Conservation (phyloP, 30 jellyfish, hydroid and myxozoan genomes). For the Sanderia malayensis region DNA sequence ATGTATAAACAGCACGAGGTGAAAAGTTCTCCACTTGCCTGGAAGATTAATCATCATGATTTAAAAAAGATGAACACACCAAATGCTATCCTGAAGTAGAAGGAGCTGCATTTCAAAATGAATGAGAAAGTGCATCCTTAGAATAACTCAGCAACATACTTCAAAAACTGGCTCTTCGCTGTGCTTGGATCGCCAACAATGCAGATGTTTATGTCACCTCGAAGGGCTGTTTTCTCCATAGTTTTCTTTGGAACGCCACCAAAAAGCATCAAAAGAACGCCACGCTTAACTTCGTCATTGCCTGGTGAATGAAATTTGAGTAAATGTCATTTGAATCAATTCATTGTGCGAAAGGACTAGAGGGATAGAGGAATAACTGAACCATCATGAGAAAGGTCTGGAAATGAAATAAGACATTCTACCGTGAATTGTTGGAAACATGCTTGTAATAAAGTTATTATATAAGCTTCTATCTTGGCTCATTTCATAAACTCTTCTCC, state of each 20-base stretch:
- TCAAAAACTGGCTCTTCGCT: conserved; percentile 96
- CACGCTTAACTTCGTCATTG: conserved; percentile 98
- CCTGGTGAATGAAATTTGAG: too few species aligned
- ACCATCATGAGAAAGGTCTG: too few species aligned
- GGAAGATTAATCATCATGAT: too few species aligned
- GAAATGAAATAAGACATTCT: too few species aligned
- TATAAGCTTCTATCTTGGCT: conserved; percentile 96
- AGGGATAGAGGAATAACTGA: too few species aligned
- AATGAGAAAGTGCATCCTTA: too few species aligned
- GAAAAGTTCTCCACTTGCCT: conserved; percentile 99
- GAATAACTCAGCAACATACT: too few species aligned
- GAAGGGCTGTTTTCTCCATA: conserved; percentile 84
- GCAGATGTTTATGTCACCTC: conserved; percentile 98
- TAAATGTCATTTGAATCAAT: too few species aligned
- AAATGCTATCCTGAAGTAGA: too few species aligned
- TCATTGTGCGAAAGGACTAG: too few species aligned
- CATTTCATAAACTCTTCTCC: conserved; percentile 98
- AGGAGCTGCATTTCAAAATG: too few species aligned
- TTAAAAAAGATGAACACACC: too few species aligned
- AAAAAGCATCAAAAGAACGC: conserved; percentile 97
- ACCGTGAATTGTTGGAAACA: conserved; percentile 99
- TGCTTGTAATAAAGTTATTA: conserved; percentile 91
- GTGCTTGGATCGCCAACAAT: conserved; percentile 99
- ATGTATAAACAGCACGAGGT: conserved; percentile 99
- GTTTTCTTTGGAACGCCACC: conserved; percentile 99